Base-by-base conservation (phyloP, 2,888 invertebrate species). In the Rhagium mordax region DNA sequence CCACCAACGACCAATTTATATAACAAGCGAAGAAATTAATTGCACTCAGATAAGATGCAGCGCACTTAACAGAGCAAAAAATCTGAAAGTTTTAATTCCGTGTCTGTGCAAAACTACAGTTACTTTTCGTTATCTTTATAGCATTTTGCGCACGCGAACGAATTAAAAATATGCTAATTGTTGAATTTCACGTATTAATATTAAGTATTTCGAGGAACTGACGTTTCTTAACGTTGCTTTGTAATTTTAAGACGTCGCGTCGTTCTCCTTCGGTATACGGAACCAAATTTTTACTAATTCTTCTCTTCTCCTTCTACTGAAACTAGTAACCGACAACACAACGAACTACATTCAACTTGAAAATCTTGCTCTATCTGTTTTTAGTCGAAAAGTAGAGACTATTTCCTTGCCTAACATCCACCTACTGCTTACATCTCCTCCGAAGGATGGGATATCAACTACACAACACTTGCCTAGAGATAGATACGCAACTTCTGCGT, bases 31-130 rank as follows among this genome's bases (percentile, higher is more conserved):
- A 65, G 72, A 64, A 72, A 75, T 73, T 76, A 76, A 78, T 75
- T 77, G 71, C 59, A 60, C 18, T 49, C 59, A 74, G 74, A 76
- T 76, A 76, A 78, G 76, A 77, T 78, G 75, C 70, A 74, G 72
- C 74, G 65, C 70, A 78, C 62, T 78, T 75, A 79, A 78, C 79
- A 79, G 79, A 79, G 79, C 79, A 79, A 79, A 79, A 79, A 79
- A 77, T 79, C 78, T 71, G 79, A 79, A 79, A 79, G 79, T 79
- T 79, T 77, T 76, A 67, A 67, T 67, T 67, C 57, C 67, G 55
- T 33, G 24, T 67, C 55, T 67, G 47, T 47, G 27, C 57, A 57
- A 57, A 41, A 24, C 57, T 57, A 67, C 65, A 53, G 53, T 41
- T 57, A 47, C 67, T 57, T 57, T 55, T 65, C 47, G 67, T 57